Base-by-base conservation (phyloP, 2,113 vertebrate species). In the Erpornis zantholeuca region DNA sequence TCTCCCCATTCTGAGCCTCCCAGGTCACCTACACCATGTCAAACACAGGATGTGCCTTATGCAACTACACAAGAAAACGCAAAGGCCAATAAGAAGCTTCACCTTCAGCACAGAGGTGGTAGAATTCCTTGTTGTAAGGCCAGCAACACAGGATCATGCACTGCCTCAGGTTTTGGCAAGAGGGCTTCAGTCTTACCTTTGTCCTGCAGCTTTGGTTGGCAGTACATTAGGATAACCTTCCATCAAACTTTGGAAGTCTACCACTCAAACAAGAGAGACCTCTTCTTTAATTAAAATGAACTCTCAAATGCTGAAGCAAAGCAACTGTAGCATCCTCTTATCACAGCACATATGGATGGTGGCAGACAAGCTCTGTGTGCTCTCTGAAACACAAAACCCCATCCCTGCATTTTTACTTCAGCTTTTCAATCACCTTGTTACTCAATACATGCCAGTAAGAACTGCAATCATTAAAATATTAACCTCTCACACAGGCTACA, bases 141-240 rank as follows among this genome's bases (percentile, higher is more conserved):
- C 33, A 60, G 24, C 12, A 53, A 35, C 5, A 3, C 0, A 0
- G 21, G 22, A 75, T 40, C 4, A 35, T 2, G 4, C 2, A 6
- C 5, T 60, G 35, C 27, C 56, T 79, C 44, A 22, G 22, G 16
- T 75, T 90, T 45, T 82, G 61, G 27, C 53, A 82, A 79, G 15
- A 90, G 25, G 18, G 24, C 29, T 59, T 75, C 33, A 69, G 36
- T 47, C 31, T 69, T 56, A 72, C 25, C 16, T 35, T 11, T 25
- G 36, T 53, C 49, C 40, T 80, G 36, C 17, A 73, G 68, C 14
- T 92, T 50, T 69, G 57, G 25, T 53, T 76, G 75, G 19, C 0
- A 2, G 6, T 24, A 66, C 12, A 57, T 9, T 53, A 90, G 29
- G n/a, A 76, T 15, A 65, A 83, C 70, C 53, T 47, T 80, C 8